Conservation (phyloP, 2,113 vertebrate genomes). For the Crotalus helleri region DNA sequence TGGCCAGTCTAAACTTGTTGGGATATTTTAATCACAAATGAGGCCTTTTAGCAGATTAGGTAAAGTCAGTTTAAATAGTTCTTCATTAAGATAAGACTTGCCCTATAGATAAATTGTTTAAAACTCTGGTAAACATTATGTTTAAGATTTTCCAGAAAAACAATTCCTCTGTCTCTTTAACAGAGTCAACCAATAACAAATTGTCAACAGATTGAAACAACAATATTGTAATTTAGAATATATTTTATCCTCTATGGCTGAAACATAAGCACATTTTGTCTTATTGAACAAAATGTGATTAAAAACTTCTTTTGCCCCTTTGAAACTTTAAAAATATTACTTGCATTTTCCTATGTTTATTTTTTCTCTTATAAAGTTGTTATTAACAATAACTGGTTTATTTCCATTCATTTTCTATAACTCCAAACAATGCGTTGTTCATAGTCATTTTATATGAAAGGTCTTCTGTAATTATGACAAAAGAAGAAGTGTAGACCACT, state of each 20-base stretch:
- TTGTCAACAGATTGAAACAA: not conserved
- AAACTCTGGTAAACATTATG: not conserved
- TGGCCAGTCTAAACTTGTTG: conserved; percentile 23
- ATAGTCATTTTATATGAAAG: not conserved
- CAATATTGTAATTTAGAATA: conserved; percentile 25
- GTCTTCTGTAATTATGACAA: not conserved
- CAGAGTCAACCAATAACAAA: conserved; percentile 24
- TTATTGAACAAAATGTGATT: conserved; percentile 34
- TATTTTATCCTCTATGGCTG: conserved; percentile 44
- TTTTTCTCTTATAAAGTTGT: not conserved
- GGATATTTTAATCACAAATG: conserved; percentile 24
- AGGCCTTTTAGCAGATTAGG: not conserved
- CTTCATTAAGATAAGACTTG: conserved; percentile 9
- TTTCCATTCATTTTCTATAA: not conserved
- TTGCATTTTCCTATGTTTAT: not conserved
- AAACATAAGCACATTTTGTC: conserved; percentile 29
- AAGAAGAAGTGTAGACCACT: not conserved
- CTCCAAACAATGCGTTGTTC: not conserved
- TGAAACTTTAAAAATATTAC: conserved; percentile 36
- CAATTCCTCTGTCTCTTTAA: conserved; percentile 21
- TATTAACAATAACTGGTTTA: not conserved
- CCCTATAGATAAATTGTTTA: conserved; percentile 24
- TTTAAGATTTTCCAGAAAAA: conserved; percentile 23
- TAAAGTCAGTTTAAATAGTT: conserved; percentile 32
- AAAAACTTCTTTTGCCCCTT: conserved; percentile 21